A percentile compares a stretch with the other conserved stretches of the same genome.
These are phyloP conservation scores for Pandemis cinnamomeana DNA, from an alignment of 2,888 invertebrate genomes.

Conservation along the genomic window DNA sequence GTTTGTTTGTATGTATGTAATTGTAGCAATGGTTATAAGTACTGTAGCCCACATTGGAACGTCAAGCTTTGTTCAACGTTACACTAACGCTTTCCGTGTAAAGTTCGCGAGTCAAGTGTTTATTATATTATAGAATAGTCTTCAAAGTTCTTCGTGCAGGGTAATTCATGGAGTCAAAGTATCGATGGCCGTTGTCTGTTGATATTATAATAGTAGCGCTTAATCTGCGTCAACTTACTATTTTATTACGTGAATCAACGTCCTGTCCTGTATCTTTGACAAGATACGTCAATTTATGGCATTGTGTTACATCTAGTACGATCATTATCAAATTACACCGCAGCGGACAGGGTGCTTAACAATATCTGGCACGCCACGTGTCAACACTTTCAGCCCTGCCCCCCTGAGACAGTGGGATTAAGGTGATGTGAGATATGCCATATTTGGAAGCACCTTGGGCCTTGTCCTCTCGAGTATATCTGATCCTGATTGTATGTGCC, in stretches of 20 bases:
- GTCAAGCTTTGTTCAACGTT: slow-evolving; percentile 47
- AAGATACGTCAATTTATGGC: slow-evolving; percentile 39
- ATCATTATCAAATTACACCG: background rate
- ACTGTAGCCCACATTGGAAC: slow-evolving; percentile 24
- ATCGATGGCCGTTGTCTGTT: slow-evolving; percentile 57
- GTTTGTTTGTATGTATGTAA: slow-evolving; percentile 28
- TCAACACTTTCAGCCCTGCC: background rate
- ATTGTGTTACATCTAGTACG: slow-evolving; percentile 14
- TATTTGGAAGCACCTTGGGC: background rate
- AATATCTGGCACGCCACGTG: background rate
- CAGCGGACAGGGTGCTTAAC: background rate
- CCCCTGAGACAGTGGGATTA: background rate
- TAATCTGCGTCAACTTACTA: slow-evolving; percentile 54
- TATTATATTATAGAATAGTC: slow-evolving; percentile 66
- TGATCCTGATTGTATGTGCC: slow-evolving; percentile 15
- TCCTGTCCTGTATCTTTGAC: slow-evolving; percentile 55
- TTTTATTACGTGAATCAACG: slow-evolving; percentile 60
- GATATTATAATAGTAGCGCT: slow-evolving; percentile 58
- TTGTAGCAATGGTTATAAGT: slow-evolving; percentile 2
- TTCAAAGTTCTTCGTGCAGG: slow-evolving; percentile 81
- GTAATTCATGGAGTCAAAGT: slow-evolving; percentile 61
- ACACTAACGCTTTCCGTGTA: slow-evolving; percentile 49
- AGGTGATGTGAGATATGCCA: background rate
- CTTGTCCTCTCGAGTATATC: background rate
- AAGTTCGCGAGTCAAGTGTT: slow-evolving; percentile 59